These are phyloP conservation scores for Agrotis segetum DNA, from an alignment of 2,888 invertebrate genomes.

Conservation along the genomic window DNA sequence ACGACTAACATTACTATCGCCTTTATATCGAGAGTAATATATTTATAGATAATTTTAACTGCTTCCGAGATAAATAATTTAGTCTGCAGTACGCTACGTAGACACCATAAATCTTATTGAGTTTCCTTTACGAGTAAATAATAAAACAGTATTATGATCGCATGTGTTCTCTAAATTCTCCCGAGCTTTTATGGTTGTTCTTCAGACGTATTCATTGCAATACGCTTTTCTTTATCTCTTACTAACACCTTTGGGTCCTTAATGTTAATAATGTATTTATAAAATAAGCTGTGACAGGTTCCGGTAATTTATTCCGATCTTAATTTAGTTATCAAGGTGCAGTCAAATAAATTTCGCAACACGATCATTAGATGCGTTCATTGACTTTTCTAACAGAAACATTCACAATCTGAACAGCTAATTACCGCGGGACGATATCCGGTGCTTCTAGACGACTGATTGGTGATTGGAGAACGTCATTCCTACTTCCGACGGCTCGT, in stretches of 20 bases:
- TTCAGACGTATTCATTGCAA: slow-evolving; percentile 32
- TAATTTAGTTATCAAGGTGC: slow-evolving; percentile 44
- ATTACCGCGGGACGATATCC: slow-evolving; percentile 68
- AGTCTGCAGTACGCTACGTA: slow-evolving; percentile 63
- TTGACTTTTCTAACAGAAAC: slow-evolving; percentile 37
- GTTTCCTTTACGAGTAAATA: slow-evolving; percentile 67
- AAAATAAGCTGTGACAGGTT: slow-evolving; percentile 22
- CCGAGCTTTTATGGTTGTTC: slow-evolving; percentile 37
- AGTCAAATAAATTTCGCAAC: slow-evolving; percentile 45
- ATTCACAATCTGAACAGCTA: slow-evolving; percentile 39
- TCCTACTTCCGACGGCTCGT: slow-evolving; percentile 40
- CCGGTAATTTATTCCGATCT: slow-evolving; percentile 34
- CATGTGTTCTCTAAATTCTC: slow-evolving; percentile 52
- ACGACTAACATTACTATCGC: slow-evolving; percentile 62
- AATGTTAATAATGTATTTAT: slow-evolving; percentile 3
- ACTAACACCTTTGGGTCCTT: slow-evolving; percentile 23
- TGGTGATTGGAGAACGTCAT: slow-evolving; percentile 62
- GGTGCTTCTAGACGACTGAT: slow-evolving; percentile 59
- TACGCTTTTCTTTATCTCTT: slow-evolving; percentile 32
- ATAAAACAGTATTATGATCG: slow-evolving; percentile 58
- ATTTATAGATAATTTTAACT: slow-evolving; percentile 71
- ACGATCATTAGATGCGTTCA: slow-evolving; percentile 36
- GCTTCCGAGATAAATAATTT: slow-evolving; percentile 73
- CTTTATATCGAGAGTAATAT: slow-evolving; percentile 66
- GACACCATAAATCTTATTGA: slow-evolving; percentile 69